Conservation (phyloP, 1,140 invertebrate genomes). For the Temnothorax nylanderi region DNA sequence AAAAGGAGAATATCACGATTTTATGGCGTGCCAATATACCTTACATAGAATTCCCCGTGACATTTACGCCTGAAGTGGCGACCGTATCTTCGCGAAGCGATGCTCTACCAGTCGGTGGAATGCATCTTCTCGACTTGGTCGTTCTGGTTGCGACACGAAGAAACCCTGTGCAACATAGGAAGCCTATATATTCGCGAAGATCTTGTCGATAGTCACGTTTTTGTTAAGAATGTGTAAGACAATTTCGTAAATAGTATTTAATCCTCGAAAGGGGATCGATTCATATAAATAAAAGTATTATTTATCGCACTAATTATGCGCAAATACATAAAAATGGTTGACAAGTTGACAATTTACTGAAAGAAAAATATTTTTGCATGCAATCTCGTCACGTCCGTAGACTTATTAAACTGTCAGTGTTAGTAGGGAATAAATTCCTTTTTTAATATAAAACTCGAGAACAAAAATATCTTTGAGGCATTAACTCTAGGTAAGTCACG, state of each 20-base stretch:
- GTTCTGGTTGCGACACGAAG: constrained; percentile 59
- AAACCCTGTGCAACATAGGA: constrained; percentile 37
- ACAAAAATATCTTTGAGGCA: constrained; percentile 66
- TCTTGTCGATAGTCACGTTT: constrained; percentile 62
- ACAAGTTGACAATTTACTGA: not conserved
- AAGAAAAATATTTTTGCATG: not conserved
- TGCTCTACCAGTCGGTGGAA: constrained; percentile 40
- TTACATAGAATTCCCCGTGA: constrained; percentile 43
- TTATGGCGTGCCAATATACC: constrained; percentile 11
- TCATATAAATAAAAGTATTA: not conserved
- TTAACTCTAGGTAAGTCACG: constrained; percentile 66
- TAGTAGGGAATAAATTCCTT: constrained; percentile 6
- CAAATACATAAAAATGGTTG: not conserved
- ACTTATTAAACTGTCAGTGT: not conserved
- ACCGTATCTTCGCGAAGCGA: constrained; percentile 19
- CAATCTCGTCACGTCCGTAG: not conserved
- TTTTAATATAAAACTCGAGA: constrained; percentile 11
- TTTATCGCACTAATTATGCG: not conserved
- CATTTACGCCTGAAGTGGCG: constrained; percentile 43
- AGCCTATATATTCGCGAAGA: constrained; percentile 34
- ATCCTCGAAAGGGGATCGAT: not conserved
- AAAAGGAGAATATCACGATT: constrained; percentile 38
- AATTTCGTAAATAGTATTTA: constrained; percentile 47
- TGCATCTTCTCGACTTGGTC: constrained; percentile 22
- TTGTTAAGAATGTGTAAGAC: constrained; percentile 20